Evolutionary conservation across 2,888 invertebrate genomes (phyloP).

Genomic region (Andrena minutula): DNA sequence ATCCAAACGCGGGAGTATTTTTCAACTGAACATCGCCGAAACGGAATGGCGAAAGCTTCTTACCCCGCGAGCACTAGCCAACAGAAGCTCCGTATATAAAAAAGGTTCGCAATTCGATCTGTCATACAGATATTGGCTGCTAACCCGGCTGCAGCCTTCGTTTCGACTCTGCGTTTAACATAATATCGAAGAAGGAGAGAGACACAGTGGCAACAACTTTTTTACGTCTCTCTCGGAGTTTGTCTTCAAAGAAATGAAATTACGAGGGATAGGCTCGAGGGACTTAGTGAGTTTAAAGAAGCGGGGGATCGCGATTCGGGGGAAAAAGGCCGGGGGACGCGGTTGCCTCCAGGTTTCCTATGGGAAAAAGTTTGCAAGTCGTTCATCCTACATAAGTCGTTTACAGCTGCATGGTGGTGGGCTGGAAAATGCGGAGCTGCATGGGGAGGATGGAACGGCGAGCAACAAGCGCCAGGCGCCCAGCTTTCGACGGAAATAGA

Average conservation of each 20-base stretch:
- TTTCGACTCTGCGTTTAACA: neutral
- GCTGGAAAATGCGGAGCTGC: no score
- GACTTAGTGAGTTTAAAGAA: neutral
- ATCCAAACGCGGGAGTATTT: neutral
- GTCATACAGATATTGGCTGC: neutral
- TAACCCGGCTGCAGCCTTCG: no score
- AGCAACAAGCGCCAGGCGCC: neutral
- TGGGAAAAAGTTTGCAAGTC: neutral
- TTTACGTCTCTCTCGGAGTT: no score
- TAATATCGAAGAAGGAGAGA: no score
- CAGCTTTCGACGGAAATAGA: neutral
- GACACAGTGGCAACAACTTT: no score
- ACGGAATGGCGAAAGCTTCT: neutral
- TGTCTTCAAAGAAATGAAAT: no score
- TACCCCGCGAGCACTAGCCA: neutral
- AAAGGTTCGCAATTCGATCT: neutral
- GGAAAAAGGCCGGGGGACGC: neutral
- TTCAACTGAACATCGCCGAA: neutral
- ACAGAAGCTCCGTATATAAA: neutral
- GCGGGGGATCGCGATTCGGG: neutral
- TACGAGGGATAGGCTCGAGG: neutral
- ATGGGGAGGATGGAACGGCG: neutral
- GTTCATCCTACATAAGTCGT: neutral
- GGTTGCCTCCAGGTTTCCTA: neutral
- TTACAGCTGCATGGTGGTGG: no score